phyloP scores from a whole-genome alignment of 2,888 invertebrate species.

The Oasisia sp. region DNA sequence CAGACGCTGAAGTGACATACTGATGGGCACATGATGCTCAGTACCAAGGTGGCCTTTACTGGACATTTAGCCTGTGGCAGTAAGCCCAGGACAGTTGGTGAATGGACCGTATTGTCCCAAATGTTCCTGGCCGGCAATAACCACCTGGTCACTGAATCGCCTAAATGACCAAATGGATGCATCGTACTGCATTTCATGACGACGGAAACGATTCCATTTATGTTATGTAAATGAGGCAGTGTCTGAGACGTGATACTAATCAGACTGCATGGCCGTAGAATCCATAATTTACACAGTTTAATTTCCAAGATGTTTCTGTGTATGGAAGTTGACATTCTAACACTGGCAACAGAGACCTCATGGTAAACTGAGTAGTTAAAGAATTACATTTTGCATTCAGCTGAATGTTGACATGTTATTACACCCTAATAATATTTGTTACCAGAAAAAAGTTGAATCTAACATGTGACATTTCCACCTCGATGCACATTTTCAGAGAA shows the following conservation, averaged over 20 bases:
- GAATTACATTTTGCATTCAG: too few relatives aligned
- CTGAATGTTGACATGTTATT: too few relatives aligned
- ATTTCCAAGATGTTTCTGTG: neutral
- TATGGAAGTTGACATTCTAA: neutral
- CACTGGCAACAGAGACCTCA: neutral
- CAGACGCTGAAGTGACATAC: neutral
- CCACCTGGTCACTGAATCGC: neutral
- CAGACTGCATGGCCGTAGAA: neutral
- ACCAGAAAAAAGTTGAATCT: too few relatives aligned
- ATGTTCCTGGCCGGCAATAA: neutral
- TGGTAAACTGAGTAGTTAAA: neutral
- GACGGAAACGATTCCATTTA: neutral
- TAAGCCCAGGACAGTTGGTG: neutral
- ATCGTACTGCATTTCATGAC: neutral
- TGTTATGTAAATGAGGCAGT: neutral
- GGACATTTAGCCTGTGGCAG: neutral
- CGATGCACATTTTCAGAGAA: too few relatives aligned
- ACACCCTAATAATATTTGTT: too few relatives aligned
- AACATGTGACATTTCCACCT: too few relatives aligned
- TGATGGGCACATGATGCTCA: neutral
- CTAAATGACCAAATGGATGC: neutral
- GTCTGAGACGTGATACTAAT: neutral
- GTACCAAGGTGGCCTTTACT: neutral
- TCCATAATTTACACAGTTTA: neutral
- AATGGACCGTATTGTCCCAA: neutral